A percentile compares a stretch with the other conserved stretches of the same genome.
Conservation (phyloP, 2,888 invertebrate species). For the Trachelus tabidus region DNA sequence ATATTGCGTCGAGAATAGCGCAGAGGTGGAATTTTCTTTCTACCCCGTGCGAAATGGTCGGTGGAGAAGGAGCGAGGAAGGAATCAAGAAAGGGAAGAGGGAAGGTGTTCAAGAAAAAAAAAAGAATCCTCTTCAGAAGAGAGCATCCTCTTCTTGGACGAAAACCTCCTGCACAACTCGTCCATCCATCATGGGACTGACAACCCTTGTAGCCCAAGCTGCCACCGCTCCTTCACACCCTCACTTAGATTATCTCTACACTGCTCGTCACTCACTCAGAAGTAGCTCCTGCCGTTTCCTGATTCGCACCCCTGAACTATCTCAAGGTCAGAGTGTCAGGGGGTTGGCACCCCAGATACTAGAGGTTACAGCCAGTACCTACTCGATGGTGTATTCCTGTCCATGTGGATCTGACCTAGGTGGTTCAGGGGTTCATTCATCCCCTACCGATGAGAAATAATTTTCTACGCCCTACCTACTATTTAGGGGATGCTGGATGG, state of each 20-base stretch:
- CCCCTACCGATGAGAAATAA: background rate
- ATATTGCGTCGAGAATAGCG: slow-evolving; percentile 1
- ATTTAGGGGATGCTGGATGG: background rate
- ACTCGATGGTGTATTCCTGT: background rate
- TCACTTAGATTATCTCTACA: slow-evolving; percentile 50
- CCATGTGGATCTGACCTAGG: background rate
- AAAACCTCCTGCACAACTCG: slow-evolving; percentile 35
- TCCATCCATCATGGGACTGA: slow-evolving; percentile 52
- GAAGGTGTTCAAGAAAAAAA: slow-evolving; percentile 13
- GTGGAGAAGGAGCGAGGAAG: background rate
- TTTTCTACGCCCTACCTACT: background rate
- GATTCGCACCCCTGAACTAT: slow-evolving; percentile 14
- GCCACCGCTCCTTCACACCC: slow-evolving; percentile 48
- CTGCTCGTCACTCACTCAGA: slow-evolving; percentile 27
- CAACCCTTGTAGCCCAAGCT: slow-evolving; percentile 43
- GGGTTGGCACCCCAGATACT: background rate
- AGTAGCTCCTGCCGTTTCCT: slow-evolving; percentile 28
- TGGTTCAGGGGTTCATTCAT: background rate
- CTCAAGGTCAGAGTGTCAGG: background rate
- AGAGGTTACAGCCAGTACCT: background rate
- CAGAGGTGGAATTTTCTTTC: background rate
- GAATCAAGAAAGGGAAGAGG: background rate
- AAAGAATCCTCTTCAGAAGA: slow-evolving; percentile 6
- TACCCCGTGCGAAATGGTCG: background rate
- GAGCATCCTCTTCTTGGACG: slow-evolving; percentile 17